Percentiles rank a stretch among this genome's conserved stretches.
phyloP scores from a whole-genome alignment of 1,140 invertebrate genomes.

The Drusus annulatus region DNA sequence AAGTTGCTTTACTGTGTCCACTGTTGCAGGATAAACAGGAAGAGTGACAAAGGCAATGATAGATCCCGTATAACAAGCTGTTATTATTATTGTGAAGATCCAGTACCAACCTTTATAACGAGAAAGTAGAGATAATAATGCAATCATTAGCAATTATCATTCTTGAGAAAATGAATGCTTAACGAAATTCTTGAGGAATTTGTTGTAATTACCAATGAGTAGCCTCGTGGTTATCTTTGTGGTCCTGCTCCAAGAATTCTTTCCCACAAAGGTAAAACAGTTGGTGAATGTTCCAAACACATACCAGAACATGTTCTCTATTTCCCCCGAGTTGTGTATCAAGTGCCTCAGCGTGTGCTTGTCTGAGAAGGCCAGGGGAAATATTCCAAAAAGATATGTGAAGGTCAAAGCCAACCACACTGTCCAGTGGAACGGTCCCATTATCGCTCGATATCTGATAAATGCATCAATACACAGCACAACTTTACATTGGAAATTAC shows the following conservation, averaged over 20 bases:
- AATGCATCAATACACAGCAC: too few species aligned
- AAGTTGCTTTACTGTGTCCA: slow-evolving; percentile 77
- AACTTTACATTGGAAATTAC: too few species aligned
- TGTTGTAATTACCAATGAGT: slow-evolving; percentile 73
- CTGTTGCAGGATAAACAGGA: slow-evolving; percentile 78
- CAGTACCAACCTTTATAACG: slow-evolving; percentile 77
- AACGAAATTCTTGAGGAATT: background rate
- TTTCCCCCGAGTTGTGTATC: slow-evolving; percentile 76
- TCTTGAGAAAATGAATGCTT: background rate
- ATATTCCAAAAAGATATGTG: slow-evolving; percentile 79
- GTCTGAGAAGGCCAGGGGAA: slow-evolving; percentile 80
- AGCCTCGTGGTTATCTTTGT: slow-evolving; percentile 79
- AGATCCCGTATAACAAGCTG: slow-evolving; percentile 83
- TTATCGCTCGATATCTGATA: slow-evolving; percentile 82
- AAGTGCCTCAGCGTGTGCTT: slow-evolving; percentile 76
- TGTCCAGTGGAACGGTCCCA: slow-evolving; percentile 84
- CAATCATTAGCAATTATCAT: background rate
- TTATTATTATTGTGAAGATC: slow-evolving; percentile 86
- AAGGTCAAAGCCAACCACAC: slow-evolving; percentile 81
- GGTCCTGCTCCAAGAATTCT: slow-evolving; percentile 78
- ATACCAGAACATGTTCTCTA: slow-evolving; percentile 86
- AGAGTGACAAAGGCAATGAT: slow-evolving; percentile 86
- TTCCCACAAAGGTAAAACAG: slow-evolving; percentile 79
- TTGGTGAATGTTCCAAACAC: slow-evolving; percentile 88
- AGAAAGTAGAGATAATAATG: slow-evolving; percentile 44